These are phyloP conservation scores for Eueremaeus valkanovi DNA, from an alignment of 2,888 invertebrate species.

Conservation along the genomic window DNA sequence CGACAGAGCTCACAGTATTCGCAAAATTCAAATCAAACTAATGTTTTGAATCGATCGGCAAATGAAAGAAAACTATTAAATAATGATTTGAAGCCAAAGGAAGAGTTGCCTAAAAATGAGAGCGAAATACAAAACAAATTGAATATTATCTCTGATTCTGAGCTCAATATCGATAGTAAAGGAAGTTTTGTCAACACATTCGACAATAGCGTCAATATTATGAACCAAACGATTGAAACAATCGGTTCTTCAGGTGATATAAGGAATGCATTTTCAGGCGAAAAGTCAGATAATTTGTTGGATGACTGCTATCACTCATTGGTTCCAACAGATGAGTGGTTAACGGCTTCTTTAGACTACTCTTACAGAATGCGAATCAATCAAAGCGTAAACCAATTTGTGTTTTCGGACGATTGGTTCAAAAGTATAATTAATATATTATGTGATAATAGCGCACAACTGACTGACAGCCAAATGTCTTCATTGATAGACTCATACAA, in stretches of 20 bases:
- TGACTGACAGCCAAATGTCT: neutral
- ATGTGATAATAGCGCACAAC: neutral
- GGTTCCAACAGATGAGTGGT: neutral
- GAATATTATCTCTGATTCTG: neutral
- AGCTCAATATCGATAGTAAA: neutral
- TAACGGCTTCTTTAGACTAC: neutral
- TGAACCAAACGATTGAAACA: neutral
- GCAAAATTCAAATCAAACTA: neutral
- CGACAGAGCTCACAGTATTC: neutral
- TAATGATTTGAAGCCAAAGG: neutral
- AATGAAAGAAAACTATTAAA: neutral
- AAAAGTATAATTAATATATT: neutral
- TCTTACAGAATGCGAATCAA: neutral
- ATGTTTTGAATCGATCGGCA: neutral
- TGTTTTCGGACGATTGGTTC: conserved; percentile 15
- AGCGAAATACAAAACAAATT: neutral
- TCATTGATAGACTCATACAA: conserved; percentile 2
- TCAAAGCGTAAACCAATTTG: neutral
- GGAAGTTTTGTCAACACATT: neutral
- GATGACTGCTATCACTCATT: neutral
- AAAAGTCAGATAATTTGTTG: neutral
- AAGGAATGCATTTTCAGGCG: neutral
- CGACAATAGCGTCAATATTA: neutral
- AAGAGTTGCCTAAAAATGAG: neutral
- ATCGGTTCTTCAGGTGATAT: neutral